Evolutionary conservation across 1,140 invertebrate species (phyloP).

Genomic region (Bombus fervidus): DNA sequence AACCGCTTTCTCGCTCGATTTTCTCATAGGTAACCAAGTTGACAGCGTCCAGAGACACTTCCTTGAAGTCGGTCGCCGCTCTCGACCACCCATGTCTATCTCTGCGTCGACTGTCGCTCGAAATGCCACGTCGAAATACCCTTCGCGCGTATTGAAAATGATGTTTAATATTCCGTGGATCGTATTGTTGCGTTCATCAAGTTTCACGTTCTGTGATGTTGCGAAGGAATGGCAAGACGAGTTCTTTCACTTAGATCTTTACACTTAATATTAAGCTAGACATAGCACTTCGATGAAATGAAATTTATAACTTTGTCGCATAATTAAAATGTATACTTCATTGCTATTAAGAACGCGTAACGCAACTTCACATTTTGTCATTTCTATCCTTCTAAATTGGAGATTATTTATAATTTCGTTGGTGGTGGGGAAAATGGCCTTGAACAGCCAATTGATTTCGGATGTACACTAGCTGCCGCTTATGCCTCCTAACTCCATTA

Average conservation of each 20-base stretch:
- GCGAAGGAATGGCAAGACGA: neutral
- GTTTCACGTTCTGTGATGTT: neutral
- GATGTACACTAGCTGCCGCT: neutral
- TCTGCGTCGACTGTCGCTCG: neutral
- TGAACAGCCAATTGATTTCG: neutral
- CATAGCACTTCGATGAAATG: fast-evolving
- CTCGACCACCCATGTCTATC: conserved; percentile 50
- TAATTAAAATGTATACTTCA: neutral
- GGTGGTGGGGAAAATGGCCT: neutral
- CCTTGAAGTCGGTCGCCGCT: conserved; percentile 38
- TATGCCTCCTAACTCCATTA: neutral
- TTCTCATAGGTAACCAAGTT: conserved; percentile 59
- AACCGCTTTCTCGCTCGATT: conserved; percentile 61
- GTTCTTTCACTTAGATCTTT: neutral
- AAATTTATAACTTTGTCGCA: neutral
- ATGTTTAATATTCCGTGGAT: conserved; percentile 13
- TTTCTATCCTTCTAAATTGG: neutral
- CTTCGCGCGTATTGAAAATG: neutral
- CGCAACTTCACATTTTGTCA: too few relatives aligned
- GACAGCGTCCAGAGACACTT: conserved; percentile 63
- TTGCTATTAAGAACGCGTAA: too few relatives aligned
- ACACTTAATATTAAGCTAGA: neutral
- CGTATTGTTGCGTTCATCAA: neutral
- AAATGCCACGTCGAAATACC: neutral
- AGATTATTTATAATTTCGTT: neutral